Base-by-base conservation (phyloP, 2,888 invertebrate species). In the Hanleya hanleyi region DNA sequence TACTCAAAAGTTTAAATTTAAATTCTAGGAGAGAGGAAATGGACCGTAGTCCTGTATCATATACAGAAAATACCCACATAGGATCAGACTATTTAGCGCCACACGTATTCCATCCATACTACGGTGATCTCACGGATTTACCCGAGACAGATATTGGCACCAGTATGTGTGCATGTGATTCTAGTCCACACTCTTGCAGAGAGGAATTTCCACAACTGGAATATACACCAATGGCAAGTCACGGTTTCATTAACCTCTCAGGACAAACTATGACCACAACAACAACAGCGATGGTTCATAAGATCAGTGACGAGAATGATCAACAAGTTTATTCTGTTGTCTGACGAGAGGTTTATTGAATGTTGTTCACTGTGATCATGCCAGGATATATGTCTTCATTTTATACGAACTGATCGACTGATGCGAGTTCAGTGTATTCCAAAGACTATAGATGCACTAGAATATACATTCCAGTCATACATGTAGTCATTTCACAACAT, bases 81-180 rank as follows among this genome's bases (percentile, higher is more conserved):
- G n/a, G n/a, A n/a, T 29, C 57, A 57, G 57, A 57, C 57, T 57
- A 57, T 57, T 57, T 57, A 57, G 57, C 57, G 18, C 57, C 57
- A 18, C 22, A 22, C 2, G 29, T 29, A 15, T 57, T 57, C 29
- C 57, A 57, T 26, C 57, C 57, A 15, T 57, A 29, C 32, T 57
- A 57, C 57, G 57, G 57, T 4, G 57, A 57, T 22, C 26, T 29
- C 22, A 22, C 57, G 32, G 57, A 26, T 32, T 15, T 57, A 15
- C 57, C 57, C 26, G 12, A 57, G 29, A 57, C 57, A 29, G 57
- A 57, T 32, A 57, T 57, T 57, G 57, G 57, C 12, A 22, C 22
- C 29, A 47, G 22, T 47, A 47, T 47, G 47, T 47, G 22, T 22
- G 22, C 47, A 47, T 18, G 47, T 22, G 22, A 47, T 47, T 18